Evolutionary conservation across 2,797 vertebrate species (phyloP).

Genomic region (Hypotaenidia okinawae): DNA sequence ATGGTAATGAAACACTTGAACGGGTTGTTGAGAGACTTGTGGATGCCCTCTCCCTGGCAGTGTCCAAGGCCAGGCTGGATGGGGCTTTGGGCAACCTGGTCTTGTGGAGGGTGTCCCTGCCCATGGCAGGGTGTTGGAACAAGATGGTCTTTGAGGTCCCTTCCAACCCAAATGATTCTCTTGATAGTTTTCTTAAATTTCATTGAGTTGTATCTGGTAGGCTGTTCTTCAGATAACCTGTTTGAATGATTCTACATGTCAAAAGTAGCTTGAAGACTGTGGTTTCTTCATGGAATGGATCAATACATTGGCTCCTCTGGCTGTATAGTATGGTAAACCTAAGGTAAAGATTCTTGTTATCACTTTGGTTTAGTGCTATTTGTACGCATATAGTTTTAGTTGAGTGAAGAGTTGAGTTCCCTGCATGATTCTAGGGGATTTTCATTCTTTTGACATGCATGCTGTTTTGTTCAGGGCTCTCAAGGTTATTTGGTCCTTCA

Average conservation of each 20-base stretch:
- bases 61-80: background rate
- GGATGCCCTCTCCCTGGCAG: background rate
- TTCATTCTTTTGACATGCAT: background rate
- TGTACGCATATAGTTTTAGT: background rate
- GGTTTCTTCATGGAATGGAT: background rate
- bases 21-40: background rate
- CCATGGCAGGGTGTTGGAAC: rapidly evolving
- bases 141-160: background rate
- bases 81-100: background rate
- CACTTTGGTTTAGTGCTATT: background rate
- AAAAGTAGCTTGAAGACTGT: background rate
- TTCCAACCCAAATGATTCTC: background rate
- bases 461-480: background rate
- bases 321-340: background rate
- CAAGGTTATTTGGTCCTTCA: background rate
- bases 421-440: background rate
- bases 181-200: background rate
- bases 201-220: background rate
- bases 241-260: background rate
- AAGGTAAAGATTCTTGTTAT: background rate
- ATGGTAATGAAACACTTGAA: no score
- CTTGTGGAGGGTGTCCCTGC: background rate
- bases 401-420: background rate
- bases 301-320: background rate
- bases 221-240: background rate